Base-by-base conservation (phyloP, 2,888 invertebrate species). In the Parapristionchus giblindavisi region DNA sequence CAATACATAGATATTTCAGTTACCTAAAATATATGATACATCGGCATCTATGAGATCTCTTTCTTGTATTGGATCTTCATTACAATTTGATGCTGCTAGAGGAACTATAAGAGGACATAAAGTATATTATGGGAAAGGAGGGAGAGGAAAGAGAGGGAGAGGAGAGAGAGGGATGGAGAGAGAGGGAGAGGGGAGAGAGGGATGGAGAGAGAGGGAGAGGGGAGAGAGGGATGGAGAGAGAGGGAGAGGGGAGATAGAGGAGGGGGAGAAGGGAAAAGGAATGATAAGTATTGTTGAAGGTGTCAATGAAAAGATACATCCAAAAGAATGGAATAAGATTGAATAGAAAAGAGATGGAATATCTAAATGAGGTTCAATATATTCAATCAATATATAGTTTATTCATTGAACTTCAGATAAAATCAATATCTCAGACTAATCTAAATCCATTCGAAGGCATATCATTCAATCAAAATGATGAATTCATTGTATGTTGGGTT, bases 381-480 rank as follows among this genome's bases (percentile, higher is more conserved):
- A 29, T 54, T 43, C n/a, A 3, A 24, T 34, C 5, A 24, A 60
- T 34, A 5, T 43, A 52, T 70, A n/a, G 36, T 0, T 4, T 3
- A 29, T 11, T 14, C 51, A 21, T 51, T 51, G 11, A 14, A 21
- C 77, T 80, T 34, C 68, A 82, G 80, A 66, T 83, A 3, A 80
- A 80, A 78, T 75, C 76, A 52, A 66, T 81, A 43, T 77, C 66
- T 27, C 80, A 83, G 56, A 54, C 78, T 0, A 81, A 81, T 68
- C 66, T 81, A 29, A 83, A 83, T 66, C 54, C 74, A 2, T 83
- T 83, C 74, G 71, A 68, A 32, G 83, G 83, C 40, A 80, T 83
- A 51, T 79, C 80, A n/a, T 83, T 83, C 76, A 81, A 83, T 70
- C 80, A 80, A 43, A 77, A 79, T 43, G 71, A 76, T 48, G 79